Base-by-base conservation (phyloP, 2,113 vertebrate species). In the Oryctolagus cuniculus region DNA sequence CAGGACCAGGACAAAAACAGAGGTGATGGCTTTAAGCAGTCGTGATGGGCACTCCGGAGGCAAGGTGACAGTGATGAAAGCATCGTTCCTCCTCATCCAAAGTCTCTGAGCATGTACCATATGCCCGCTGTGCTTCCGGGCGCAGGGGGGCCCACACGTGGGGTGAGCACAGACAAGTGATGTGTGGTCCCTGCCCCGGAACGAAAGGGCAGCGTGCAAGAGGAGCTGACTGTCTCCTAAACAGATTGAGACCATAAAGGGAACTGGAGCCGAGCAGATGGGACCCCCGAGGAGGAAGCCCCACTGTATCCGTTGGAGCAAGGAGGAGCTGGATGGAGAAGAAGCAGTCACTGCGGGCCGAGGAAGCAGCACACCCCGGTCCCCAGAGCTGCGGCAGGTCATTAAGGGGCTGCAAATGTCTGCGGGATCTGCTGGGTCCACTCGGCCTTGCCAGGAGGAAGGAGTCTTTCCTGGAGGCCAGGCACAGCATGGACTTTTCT, bases 11-110 rank as follows among this genome's bases (percentile, higher is more conserved):
- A 49, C 38, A n/a, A 58, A 91, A 44, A 88, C 3, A 96, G 78
- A 58, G 31, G 29, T 22, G 58, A 34, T 53, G 69, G 55, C 12
- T 89, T 19, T 74, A 64, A 91, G 51, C 84, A 53, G 58, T 44
- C 34, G 53, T 29, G 49, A 34, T 0, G 12, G 21, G 13, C 29
- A 6, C 1, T 27, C 69, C 58, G 58, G 69, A 87, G 8, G 12
- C 38, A 53, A 85, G 53, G 49, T 3, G 0, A 12, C 0, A 3
- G 63, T 27, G 31, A 0, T 17, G 19, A 44, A 12, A 29, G 53
- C 58, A 61, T 34, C 80, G 34, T 27, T 55, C 51, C 15, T 64
- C 17, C 17, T 49, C 64, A 80, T 75, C 70, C 75, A 84, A 74
- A 92, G 49, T 49, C 69, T 88, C n/a, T 55, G 61, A 27, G 82